Evolutionary conservation across 2,797 vertebrate genomes (phyloP).

Genomic region (Synanceia verrucosa): DNA sequence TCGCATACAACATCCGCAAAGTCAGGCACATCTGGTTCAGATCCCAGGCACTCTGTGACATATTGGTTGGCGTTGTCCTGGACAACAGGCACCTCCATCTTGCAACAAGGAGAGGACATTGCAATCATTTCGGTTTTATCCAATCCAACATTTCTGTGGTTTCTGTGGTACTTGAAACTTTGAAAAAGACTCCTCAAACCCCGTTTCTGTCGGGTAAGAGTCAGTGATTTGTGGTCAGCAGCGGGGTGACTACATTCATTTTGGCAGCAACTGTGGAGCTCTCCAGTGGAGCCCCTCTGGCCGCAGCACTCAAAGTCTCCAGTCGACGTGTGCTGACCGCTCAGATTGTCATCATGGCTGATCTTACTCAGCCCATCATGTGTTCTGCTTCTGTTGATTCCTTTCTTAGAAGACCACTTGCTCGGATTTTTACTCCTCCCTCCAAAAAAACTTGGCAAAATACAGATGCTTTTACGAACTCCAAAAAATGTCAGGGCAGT

Average conservation of each 20-base stretch:
- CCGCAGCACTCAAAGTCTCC: constrained; percentile 75
- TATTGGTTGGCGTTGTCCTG: constrained; percentile 57
- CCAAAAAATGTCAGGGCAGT: constrained; percentile 94
- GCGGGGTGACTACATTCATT: constrained; percentile 64
- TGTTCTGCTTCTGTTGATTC: constrained; percentile 91
- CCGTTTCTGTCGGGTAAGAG: constrained; percentile 86
- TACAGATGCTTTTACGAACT: constrained; percentile 92
- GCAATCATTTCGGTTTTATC: constrained; percentile 83
- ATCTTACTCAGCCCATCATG: constrained; percentile 88
- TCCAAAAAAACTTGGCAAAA: constrained; percentile 93
- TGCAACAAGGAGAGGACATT: constrained; percentile 62
- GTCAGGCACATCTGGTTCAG: constrained; percentile 81
- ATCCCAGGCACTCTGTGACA: constrained; percentile 70
- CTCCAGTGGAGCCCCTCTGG: constrained; percentile 62
- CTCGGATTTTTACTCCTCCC: constrained; percentile 86
- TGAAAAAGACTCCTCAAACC: constrained; percentile 91
- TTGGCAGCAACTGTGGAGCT: constrained; percentile 72
- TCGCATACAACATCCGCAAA: constrained; percentile 55
- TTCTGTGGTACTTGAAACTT: constrained; percentile 92
- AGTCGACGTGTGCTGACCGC: constrained; percentile 62
- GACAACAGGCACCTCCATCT: constrained; percentile 71
- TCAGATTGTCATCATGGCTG: constrained; percentile 70
- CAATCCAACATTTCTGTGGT: constrained; percentile 82
- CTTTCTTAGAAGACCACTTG: constrained; percentile 87
- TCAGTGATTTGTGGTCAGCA: constrained; percentile 83